phyloP scores from a whole-genome alignment of 2,113 vertebrate species.

The Carollia perspicillata region DNA sequence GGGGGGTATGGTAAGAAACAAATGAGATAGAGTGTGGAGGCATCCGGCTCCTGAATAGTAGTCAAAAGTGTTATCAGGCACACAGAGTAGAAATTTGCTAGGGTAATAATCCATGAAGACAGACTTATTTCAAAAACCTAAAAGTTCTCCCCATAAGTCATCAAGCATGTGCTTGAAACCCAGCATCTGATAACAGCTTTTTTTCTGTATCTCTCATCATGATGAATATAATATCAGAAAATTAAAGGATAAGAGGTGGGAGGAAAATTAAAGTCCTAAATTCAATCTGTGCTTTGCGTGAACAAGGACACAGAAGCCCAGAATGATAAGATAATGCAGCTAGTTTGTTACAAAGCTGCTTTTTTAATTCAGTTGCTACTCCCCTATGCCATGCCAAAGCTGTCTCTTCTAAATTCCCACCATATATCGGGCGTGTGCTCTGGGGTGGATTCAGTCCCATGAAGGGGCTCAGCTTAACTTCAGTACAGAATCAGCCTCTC shows the following conservation, averaged over 20 bases:
- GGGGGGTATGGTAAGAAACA: neutral
- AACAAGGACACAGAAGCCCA: neutral
- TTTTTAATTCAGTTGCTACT: neutral
- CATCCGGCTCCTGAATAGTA: neutral
- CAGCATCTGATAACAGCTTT: neutral
- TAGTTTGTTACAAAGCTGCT: neutral
- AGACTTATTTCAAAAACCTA: neutral
- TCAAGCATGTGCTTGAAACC: neutral
- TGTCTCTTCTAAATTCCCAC: neutral
- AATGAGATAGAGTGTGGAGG: neutral
- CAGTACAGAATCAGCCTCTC: neutral
- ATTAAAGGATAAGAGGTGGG: neutral
- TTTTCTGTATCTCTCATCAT: neutral
- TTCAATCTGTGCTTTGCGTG: neutral
- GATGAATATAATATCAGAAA: neutral
- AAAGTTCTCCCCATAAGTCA: neutral
- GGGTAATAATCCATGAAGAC: neutral
- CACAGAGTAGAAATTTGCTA: neutral
- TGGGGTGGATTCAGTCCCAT: neutral
- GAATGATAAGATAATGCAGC: neutral
- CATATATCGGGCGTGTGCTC: neutral
- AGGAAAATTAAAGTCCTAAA: neutral
- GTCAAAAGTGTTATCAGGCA: neutral
- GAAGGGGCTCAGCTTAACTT: neutral
- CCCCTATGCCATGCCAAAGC: fast-evolving